Percentiles rank a stretch among this genome's conserved stretches.
Evolutionary conservation across 1,140 invertebrate species (phyloP).

Genomic region (Trichonephila inaurata): DNA sequence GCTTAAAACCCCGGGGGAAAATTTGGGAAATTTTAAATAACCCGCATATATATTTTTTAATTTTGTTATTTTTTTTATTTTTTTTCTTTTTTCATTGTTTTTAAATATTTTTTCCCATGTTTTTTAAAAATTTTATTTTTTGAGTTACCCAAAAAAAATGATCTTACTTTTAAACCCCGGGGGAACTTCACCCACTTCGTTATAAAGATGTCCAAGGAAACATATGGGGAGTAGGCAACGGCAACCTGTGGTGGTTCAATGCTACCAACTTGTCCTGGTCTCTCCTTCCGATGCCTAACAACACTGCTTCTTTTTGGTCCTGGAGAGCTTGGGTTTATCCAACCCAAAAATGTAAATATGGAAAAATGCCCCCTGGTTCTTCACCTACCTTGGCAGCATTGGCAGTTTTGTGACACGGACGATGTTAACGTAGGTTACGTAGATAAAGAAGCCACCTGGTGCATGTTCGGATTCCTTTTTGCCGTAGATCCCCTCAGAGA

Average conservation of each 20-base stretch:
- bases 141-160: constrained; percentile 60
- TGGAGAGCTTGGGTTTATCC: constrained; percentile 62
- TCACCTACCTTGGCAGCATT: constrained; percentile 63
- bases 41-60: no score
- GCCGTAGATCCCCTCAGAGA: constrained; percentile 41
- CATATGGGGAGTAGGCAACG: constrained; percentile 65
- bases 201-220: constrained; percentile 66
- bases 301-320: constrained; percentile 25
- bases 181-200: constrained; percentile 49
- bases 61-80: no score
- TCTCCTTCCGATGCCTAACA: constrained; percentile 56
- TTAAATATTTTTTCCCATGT: neutral
- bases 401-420: constrained; percentile 65
- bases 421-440: constrained; percentile 53
- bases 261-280: constrained; percentile 69
- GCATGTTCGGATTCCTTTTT: constrained; percentile 13
- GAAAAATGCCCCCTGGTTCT: constrained; percentile 44
- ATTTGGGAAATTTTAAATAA: no score
- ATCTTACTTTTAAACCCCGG: constrained; percentile 63
- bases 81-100: no score
- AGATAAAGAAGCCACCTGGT: constrained; percentile 66
- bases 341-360: constrained; percentile 26
- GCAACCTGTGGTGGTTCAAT: constrained; percentile 71
- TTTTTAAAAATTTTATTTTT: constrained; percentile 16
- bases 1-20: no score